phyloP scores from a whole-genome alignment of 2,113 vertebrate genomes.

The Hippocampus mohnikei region DNA sequence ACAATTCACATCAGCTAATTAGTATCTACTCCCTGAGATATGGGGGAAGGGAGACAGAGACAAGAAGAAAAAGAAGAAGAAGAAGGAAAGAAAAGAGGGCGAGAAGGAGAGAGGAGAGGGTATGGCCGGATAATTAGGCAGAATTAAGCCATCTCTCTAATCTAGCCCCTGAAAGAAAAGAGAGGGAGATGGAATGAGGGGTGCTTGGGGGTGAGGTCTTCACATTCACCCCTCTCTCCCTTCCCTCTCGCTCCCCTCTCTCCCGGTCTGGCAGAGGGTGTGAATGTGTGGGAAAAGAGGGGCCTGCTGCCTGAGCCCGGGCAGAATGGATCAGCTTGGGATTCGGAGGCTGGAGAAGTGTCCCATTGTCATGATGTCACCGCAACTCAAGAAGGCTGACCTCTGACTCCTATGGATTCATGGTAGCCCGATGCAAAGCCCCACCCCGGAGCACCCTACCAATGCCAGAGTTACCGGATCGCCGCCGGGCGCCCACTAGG shows the following conservation, averaged over 20 bases:
- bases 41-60: slow-evolving; percentile 31
- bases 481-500: slow-evolving; percentile 90
- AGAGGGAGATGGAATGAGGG: slow-evolving; percentile 40
- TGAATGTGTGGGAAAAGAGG: slow-evolving; percentile 93
- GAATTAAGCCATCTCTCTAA: slow-evolving; percentile 81
- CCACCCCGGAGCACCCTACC: slow-evolving; percentile 64
- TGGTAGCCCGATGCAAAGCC: slow-evolving; percentile 72
- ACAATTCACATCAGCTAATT: slow-evolving; percentile 70
- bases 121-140: slow-evolving; percentile 73
- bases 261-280: slow-evolving; percentile 66
- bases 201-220: slow-evolving; percentile 60
- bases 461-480: slow-evolving; percentile 72
- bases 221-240: slow-evolving; percentile 65
- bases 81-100: slow-evolving; percentile 47
- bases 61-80: slow-evolving; percentile 38
- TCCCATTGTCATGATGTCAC: slow-evolving; percentile 99
- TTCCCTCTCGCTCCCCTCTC: slow-evolving; percentile 50
- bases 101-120: slow-evolving; percentile 46
- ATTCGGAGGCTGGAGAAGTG: slow-evolving; percentile 86
- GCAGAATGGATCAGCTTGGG: slow-evolving; percentile 89
- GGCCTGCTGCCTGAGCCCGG: slow-evolving; percentile 85
- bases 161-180: slow-evolving; percentile 69
- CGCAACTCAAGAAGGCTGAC: slow-evolving; percentile 93
- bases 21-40: slow-evolving; percentile 62
- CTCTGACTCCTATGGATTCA: slow-evolving; percentile 93